Evolutionary conservation across 2,113 vertebrate species (phyloP), one percentile per base, ranked within the genome.

Genomic region (Stegostoma tigrinum): DNA sequence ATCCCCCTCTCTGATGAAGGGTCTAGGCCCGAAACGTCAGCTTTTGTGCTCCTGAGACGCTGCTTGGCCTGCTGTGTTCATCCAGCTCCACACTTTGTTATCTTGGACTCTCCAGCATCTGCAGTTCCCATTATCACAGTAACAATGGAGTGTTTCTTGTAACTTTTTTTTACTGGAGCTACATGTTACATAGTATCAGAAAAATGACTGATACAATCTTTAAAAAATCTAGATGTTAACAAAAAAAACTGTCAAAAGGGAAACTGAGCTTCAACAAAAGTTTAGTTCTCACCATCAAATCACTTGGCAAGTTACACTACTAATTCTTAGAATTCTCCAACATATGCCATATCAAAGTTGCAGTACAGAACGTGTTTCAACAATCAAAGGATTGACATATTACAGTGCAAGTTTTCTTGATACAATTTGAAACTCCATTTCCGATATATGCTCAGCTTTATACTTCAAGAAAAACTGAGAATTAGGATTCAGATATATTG

Each of bases 351-450:
- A 95, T 94, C 93, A 94, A 48, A 70, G 64, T 95, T 38, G 42
- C 12, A 95, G 93, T 68, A 95, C 67, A 95, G 61, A 94, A 72
- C 52, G 94, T 95, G 68, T 95, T 30, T 72, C 94, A 72, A 15
- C n/a, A 95, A 95, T 38, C 66, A 48, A 27, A 75, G 42, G 38
- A 30, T 75, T 95, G 24, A 95, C 94, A 95, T 70, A 72, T 72
- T 95, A 90, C 52, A 95, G 12, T 72, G 94, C 48, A 72, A 72
- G 68, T 93, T 90, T 70, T 42, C 72, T 95, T 72, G 94, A 48
- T 95, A 70, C 94, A 45, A 95, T 72, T 95, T 95, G 67, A 52
- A 95, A 95, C 94, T 72, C 2, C 42, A 48, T 15, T 95, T 48
- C 67, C 38, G 72, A 52, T 15, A 70, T 5, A 48, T 52, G 30